These are phyloP conservation scores for Sitta europaea DNA, from an alignment of 2,113 vertebrate genomes.

Conservation along the genomic window DNA sequence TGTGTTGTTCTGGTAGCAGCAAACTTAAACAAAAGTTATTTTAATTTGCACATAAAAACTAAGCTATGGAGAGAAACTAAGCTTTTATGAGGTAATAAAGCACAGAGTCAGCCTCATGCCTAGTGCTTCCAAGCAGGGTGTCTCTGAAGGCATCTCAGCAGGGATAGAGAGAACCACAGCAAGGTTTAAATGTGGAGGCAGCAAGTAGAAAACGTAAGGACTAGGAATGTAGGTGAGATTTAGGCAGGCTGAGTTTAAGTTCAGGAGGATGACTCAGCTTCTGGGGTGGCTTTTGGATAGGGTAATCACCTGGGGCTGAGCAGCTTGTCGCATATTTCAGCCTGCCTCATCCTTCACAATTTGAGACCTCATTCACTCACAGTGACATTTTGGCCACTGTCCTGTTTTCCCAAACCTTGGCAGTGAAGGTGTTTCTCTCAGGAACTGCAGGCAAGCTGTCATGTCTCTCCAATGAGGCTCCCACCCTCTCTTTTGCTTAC, in stretches of 20 bases:
- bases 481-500: background rate
- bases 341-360: background rate
- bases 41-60: background rate
- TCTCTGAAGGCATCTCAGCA: conserved; percentile 31
- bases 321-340: background rate
- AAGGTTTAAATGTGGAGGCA: background rate
- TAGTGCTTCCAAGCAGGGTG: background rate
- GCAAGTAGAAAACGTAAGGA: background rate
- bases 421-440: background rate
- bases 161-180: background rate
- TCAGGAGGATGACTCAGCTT: background rate
- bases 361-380: background rate
- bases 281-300: background rate
- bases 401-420: background rate
- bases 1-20: background rate
- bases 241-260: background rate
- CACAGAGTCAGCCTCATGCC: background rate
- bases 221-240: background rate
- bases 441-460: background rate
- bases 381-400: background rate
- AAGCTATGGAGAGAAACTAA: background rate
- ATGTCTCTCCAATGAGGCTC: background rate
- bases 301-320: background rate
- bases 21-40: background rate
- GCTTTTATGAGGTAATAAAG: background rate